These are phyloP conservation scores for Colossoma macropomum DNA, from an alignment of 2,113 vertebrate genomes.

Conservation along the genomic window DNA sequence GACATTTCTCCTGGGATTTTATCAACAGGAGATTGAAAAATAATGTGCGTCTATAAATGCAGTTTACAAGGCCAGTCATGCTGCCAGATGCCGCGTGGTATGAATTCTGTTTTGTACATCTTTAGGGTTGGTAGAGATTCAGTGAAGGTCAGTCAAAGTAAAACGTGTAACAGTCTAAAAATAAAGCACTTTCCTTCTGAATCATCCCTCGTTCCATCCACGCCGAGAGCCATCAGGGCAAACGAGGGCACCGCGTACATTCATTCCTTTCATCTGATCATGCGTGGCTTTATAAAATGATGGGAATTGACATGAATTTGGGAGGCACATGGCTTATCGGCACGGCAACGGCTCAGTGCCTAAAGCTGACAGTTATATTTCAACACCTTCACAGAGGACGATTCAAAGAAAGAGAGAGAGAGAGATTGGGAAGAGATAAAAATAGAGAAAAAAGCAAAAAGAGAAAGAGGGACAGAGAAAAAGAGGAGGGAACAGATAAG, in stretches of 20 bases:
- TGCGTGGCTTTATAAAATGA: not conserved
- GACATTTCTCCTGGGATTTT: conserved; percentile 32
- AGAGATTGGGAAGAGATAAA: too few species aligned
- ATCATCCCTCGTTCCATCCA: too few species aligned
- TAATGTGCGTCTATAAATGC: conserved; percentile 50
- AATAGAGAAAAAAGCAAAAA: too few species aligned
- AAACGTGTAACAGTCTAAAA: too few species aligned
- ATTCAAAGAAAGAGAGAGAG: too few species aligned
- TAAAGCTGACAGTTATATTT: too few species aligned
- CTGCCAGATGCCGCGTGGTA: conserved; percentile 28
- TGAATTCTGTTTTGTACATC: conserved; percentile 7
- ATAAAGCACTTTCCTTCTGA: too few species aligned
- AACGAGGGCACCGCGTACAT: not conserved
- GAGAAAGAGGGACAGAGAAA: too few species aligned
- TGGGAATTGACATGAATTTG: not conserved
- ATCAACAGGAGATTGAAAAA: conserved; percentile 47
- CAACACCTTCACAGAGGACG: too few species aligned
- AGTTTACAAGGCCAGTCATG: conserved; percentile 17
- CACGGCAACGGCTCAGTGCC: not conserved
- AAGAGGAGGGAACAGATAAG: not conserved
- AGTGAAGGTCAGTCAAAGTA: too few species aligned
- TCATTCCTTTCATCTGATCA: not conserved
- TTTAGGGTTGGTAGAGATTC: too few species aligned
- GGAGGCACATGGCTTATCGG: not conserved
- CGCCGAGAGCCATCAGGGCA: not conserved